These are phyloP conservation scores for Mormoops blainvillei DNA, from an alignment of 2,113 vertebrate genomes.

Conservation along the genomic window DNA sequence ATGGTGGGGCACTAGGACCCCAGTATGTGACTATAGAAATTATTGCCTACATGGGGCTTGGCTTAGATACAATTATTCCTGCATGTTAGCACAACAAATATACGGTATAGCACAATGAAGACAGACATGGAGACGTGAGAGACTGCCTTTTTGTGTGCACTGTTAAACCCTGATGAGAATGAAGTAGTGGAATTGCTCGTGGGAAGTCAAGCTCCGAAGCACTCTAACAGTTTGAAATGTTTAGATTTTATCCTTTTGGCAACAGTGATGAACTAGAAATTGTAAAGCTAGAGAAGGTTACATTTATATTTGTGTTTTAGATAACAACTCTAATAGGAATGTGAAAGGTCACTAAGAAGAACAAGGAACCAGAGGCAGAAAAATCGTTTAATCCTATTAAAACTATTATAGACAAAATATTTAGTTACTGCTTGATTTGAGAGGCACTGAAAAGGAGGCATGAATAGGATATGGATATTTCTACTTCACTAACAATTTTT, in stretches of 20 bases:
- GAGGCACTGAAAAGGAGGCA: not conserved
- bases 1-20: not conserved
- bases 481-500: not conserved
- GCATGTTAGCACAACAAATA: not conserved
- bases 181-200: not conserved
- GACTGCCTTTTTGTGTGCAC: not conserved
- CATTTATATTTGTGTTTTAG: not conserved
- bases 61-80: not conserved
- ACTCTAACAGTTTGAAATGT: not conserved
- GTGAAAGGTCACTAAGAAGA: not conserved
- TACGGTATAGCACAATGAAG: not conserved
- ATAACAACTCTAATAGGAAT: not conserved
- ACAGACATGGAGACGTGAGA: not conserved
- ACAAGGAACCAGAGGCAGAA: not conserved
- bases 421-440: not conserved
- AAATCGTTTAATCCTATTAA: not conserved
- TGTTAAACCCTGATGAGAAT: not conserved
- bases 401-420: not conserved
- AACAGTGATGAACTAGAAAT: not conserved
- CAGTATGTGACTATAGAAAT: not conserved
- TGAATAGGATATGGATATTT: not conserved
- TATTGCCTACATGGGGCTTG: not conserved
- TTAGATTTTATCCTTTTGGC: not conserved
- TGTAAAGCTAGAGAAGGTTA: not conserved
- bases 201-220: not conserved